Evolutionary conservation across 2,797 vertebrate genomes (phyloP).

Genomic region (Diplodus sargus): DNA sequence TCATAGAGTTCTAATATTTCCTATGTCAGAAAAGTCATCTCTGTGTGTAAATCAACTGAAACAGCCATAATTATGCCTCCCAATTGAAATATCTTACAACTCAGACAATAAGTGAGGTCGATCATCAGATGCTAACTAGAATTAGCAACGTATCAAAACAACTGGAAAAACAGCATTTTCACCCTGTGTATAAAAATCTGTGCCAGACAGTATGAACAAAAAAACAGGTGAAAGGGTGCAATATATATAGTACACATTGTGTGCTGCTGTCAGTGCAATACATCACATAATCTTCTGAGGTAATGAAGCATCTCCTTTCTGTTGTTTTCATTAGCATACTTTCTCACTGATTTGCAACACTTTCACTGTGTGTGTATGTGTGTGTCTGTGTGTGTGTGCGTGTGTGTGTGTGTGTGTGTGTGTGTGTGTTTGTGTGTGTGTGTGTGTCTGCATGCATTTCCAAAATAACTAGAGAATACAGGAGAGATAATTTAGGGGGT

Average conservation of each 20-base stretch:
- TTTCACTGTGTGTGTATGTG: conserved; percentile 10
- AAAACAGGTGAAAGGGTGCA: conserved; percentile 4
- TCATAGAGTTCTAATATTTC: conserved; percentile 54
- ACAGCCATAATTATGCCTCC: conserved; percentile 46
- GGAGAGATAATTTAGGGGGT: conserved; percentile 69
- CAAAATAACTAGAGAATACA: conserved; percentile 65
- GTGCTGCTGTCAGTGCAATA: conserved; percentile 28
- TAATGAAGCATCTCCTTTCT: conserved; percentile 63
- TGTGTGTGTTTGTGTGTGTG: conserved; percentile 5
- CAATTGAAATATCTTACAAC: conserved; percentile 10
- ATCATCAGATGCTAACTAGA: conserved; percentile 37
- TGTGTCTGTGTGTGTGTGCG: background rate
- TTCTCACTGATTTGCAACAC: conserved; percentile 33
- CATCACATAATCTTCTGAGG: conserved; percentile 59
- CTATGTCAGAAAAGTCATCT: conserved; percentile 38
- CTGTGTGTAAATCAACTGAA: conserved; percentile 45
- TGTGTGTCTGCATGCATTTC: conserved; percentile 51
- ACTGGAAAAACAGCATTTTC: conserved; percentile 26
- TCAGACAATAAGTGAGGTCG: background rate
- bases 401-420: background rate
- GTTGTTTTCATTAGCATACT: conserved; percentile 65
- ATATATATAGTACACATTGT: conserved; percentile 24
- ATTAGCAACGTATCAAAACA: conserved; percentile 41
- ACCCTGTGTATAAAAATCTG: conserved; percentile 18
- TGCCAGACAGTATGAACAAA: conserved; percentile 9